A percentile compares a stretch with the other conserved stretches of the same genome.
These are phyloP conservation scores for Troides aeacus DNA, from an alignment of 2,888 invertebrate genomes.

Conservation along the genomic window DNA sequence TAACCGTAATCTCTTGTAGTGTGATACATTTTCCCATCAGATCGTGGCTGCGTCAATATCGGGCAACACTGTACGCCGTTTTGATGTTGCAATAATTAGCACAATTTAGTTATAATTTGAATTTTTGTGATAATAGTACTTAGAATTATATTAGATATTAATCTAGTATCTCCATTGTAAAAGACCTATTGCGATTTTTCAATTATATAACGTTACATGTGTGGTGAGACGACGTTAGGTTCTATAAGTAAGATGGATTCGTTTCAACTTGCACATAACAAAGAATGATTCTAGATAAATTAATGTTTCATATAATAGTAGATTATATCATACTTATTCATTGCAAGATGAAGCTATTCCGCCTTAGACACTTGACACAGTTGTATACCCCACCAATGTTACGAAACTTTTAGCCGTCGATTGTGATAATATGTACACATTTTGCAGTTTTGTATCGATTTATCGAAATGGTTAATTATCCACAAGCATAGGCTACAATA, in stretches of 20 bases:
- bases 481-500: slow-evolving; percentile 2
- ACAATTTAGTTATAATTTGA: slow-evolving; percentile 69
- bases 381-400: slow-evolving; percentile 45
- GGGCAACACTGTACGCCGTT: slow-evolving; percentile 45
- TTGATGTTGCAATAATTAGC: slow-evolving; percentile 55
- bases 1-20: slow-evolving; percentile 55
- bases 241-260: slow-evolving; percentile 52
- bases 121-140: slow-evolving; percentile 77
- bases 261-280: slow-evolving; percentile 51
- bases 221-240: slow-evolving; percentile 79
- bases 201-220: slow-evolving; percentile 72
- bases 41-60: slow-evolving; percentile 54
- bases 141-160: slow-evolving; percentile 47
- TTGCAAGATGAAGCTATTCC: slow-evolving; percentile 59
- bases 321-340: slow-evolving; percentile 15
- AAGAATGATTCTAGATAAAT: slow-evolving; percentile 15
- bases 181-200: slow-evolving; percentile 57
- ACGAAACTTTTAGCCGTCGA: slow-evolving; percentile 18
- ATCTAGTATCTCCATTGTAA: slow-evolving; percentile 53
- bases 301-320: slow-evolving; percentile 21
- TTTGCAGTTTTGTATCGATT: slow-evolving; percentile 1
- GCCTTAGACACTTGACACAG: slow-evolving; percentile 50
- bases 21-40: slow-evolving; percentile 75
- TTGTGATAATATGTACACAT: slow-evolving; percentile 12
- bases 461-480: slow-evolving; percentile 14